A percentile compares a stretch with the other conserved stretches of the same genome.
These are phyloP conservation scores for Diplazon laetatorius DNA, from an alignment of 2,888 invertebrate genomes.

Conservation along the genomic window DNA sequence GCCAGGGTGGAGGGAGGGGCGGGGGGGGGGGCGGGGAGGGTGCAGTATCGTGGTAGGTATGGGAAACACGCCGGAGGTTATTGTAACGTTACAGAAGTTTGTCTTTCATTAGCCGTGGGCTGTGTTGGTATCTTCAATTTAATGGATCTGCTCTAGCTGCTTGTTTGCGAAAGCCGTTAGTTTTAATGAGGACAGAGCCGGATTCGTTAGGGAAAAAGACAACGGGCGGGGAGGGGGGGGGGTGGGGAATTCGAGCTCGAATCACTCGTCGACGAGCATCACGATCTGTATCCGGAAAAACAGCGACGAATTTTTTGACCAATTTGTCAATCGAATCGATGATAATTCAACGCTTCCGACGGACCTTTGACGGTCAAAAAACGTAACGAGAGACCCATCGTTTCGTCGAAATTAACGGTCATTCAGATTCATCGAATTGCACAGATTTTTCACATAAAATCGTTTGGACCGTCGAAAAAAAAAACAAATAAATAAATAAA, in stretches of 20 bases:
- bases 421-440: slow-evolving; percentile 25
- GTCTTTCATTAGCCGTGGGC: slow-evolving; percentile 67
- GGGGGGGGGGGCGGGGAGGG: not conserved
- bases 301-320: not conserved
- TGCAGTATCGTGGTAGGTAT: not conserved
- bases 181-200: slow-evolving; percentile 66
- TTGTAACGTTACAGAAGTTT: slow-evolving; percentile 67
- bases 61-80: slow-evolving; percentile 54
- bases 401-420: too few species aligned
- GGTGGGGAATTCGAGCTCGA: not conserved
- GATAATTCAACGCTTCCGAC: not conserved
- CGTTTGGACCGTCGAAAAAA: not conserved
- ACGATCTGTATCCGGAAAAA: not conserved
- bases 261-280: not conserved
- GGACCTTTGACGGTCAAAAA: not conserved
- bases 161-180: slow-evolving; percentile 66
- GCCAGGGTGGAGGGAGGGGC: not conserved
- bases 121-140: slow-evolving; percentile 57
- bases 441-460: slow-evolving; percentile 7
- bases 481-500: too few species aligned
- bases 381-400: not conserved
- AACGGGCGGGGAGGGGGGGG: too few species aligned
- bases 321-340: not conserved
- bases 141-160: slow-evolving; percentile 53
- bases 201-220: slow-evolving; percentile 39